A percentile compares a stretch with the other conserved stretches of the same genome.
These are phyloP conservation scores for Diplazon laetatorius DNA, from an alignment of 2,888 invertebrate genomes.

Conservation along the genomic window DNA sequence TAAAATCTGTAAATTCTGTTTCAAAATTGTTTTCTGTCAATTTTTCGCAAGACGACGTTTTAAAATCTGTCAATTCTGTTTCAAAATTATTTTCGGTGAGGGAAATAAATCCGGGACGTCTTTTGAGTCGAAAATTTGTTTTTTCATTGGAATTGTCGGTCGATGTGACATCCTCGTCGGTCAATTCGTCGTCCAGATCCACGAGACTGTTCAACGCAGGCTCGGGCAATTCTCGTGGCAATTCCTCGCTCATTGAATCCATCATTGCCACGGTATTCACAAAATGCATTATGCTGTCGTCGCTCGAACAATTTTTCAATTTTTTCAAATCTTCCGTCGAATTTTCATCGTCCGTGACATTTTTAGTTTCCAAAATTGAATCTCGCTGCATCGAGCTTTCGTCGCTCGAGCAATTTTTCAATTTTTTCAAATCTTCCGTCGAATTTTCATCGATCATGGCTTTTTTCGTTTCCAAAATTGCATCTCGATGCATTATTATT, in stretches of 20 bases:
- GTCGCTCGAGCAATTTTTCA: too few relatives aligned
- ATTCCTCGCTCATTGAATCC: constrained; percentile 43
- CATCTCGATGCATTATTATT: too few relatives aligned
- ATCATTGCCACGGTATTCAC: constrained; percentile 25
- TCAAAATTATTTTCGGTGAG: constrained; percentile 33
- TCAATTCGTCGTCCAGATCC: constrained; percentile 9
- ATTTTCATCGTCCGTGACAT: constrained; percentile 42
- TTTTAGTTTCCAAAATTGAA: constrained; percentile 43
- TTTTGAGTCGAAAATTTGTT: constrained; percentile 47
- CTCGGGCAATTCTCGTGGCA: constrained; percentile 47
- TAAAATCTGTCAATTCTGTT: too few relatives aligned
- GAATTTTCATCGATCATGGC: constrained; percentile 44
- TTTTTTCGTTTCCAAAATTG: constrained; percentile 40
- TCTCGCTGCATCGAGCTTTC: constrained; percentile 47
- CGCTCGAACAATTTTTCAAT: not conserved
- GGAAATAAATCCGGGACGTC: constrained; percentile 62
- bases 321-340: too few relatives aligned
- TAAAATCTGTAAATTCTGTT: too few relatives aligned
- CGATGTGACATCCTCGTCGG: constrained; percentile 33
- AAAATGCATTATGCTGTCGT: constrained; percentile 63
- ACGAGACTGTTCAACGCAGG: constrained; percentile 21
- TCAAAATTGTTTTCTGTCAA: too few relatives aligned
- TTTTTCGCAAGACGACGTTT: too few relatives aligned
- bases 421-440: not conserved
- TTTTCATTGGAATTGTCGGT: not conserved